These are phyloP conservation scores for Tiliacea citrago DNA, from an alignment of 2,888 invertebrate species.

Conservation along the genomic window DNA sequence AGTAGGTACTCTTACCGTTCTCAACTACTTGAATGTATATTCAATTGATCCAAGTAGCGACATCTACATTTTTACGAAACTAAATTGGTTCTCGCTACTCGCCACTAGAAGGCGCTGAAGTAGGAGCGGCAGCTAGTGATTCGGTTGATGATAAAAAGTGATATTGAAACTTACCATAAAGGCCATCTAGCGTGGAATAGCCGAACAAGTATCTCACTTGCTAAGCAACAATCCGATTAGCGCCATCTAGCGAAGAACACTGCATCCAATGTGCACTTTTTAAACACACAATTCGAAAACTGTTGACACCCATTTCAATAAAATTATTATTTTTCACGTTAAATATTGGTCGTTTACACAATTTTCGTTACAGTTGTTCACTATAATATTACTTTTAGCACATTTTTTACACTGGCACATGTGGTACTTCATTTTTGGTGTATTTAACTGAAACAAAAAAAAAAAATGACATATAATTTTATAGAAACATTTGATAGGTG, in stretches of 20 bases:
- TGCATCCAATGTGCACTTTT: constrained; percentile 87
- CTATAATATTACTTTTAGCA: constrained; percentile 76
- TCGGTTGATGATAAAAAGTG: rapidly evolving
- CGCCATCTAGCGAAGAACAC: constrained; percentile 86
- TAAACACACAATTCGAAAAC: constrained; percentile 73
- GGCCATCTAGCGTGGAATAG: constrained; percentile 82
- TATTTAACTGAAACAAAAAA: constrained; percentile 84
- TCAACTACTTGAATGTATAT: background rate
- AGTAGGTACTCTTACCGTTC: background rate
- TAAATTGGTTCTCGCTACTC: constrained; percentile 69
- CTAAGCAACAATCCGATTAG: constrained; percentile 79
- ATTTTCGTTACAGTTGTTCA: constrained; percentile 75
- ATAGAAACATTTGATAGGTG: background rate
- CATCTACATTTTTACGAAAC: constrained; percentile 71
- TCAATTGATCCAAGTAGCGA: constrained; percentile 63
- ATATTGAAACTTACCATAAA: constrained; percentile 76
- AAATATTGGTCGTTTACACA: constrained; percentile 73
- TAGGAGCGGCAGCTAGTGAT: constrained; percentile 27
- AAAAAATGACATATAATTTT: constrained; percentile 2
- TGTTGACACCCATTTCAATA: constrained; percentile 63
- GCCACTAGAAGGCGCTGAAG: constrained; percentile 69
- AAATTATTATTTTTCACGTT: constrained; percentile 74
- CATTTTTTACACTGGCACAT: constrained; percentile 83
- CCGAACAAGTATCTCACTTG: constrained; percentile 77
- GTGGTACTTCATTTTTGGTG: constrained; percentile 79